These are phyloP conservation scores for Brachionus plicatilis DNA, from an alignment of 1,140 invertebrate genomes.

Conservation along the genomic window DNA sequence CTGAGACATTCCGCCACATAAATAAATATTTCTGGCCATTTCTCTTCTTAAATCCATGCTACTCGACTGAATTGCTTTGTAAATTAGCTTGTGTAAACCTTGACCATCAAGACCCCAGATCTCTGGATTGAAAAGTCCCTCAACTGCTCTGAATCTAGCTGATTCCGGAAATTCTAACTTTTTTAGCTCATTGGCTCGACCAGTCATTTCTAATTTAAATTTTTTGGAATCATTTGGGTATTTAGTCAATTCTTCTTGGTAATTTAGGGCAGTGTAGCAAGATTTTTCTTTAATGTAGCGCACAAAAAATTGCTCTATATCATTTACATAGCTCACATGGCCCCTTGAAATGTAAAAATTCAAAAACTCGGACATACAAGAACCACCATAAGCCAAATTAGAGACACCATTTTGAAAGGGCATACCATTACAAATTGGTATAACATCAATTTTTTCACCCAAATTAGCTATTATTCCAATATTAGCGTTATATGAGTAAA, in stretches of 20 bases:
- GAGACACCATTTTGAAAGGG: conserved; percentile 59
- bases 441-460: conserved; percentile 62
- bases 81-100: conserved; percentile 61
- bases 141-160: conserved; percentile 59
- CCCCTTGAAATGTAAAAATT: conserved; percentile 42
- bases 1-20: conserved; percentile 62
- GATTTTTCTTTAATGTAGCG: conserved; percentile 55
- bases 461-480: conserved; percentile 65
- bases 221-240: conserved; percentile 50
- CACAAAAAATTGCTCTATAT: conserved; percentile 54
- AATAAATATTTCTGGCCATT: conserved; percentile 59
- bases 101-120: conserved; percentile 63
- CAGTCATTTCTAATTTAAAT: conserved; percentile 44
- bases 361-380: conserved; percentile 59
- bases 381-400: conserved; percentile 59
- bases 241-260: conserved; percentile 53
- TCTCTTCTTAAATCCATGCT: conserved; percentile 60
- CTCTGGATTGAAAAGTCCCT: conserved; percentile 64
- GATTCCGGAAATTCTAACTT: conserved; percentile 44
- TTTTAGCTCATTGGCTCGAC: conserved; percentile 14
- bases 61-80: conserved; percentile 60
- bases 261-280: conserved; percentile 59
- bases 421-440: conserved; percentile 63
- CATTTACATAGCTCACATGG: conserved; percentile 41
- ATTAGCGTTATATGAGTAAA: conserved; percentile 63